These are phyloP conservation scores for Peribatodes rhomboidaria DNA, from an alignment of 2,888 invertebrate genomes.

Conservation along the genomic window DNA sequence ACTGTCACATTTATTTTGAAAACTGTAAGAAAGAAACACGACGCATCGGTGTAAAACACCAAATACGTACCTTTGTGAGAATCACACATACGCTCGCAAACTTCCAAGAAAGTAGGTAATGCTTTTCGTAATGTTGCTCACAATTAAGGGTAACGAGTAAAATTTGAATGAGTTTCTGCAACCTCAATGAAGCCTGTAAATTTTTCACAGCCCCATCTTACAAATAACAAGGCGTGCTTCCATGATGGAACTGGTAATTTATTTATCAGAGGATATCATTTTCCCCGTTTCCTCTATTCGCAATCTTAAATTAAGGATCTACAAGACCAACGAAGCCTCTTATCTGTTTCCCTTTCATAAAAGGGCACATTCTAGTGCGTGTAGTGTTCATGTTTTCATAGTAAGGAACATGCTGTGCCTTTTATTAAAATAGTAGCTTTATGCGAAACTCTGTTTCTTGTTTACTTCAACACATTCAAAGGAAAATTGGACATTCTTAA, in stretches of 20 bases:
- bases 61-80: neutral
- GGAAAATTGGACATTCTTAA: conserved; percentile 46
- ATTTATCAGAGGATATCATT: conserved; percentile 44
- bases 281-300: conserved; percentile 39
- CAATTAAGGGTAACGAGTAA: conserved; percentile 24
- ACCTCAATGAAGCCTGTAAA: conserved; percentile 31
- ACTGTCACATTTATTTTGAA: neutral
- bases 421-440: conserved; percentile 26
- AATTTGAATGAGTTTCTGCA: conserved; percentile 35
- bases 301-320: conserved; percentile 49
- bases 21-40: neutral
- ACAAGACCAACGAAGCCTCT: conserved; percentile 36
- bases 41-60: neutral
- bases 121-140: conserved; percentile 8
- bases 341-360: conserved; percentile 35
- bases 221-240: conserved; percentile 18
- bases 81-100: neutral
- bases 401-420: neutral
- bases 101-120: neutral
- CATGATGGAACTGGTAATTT: conserved; percentile 31
- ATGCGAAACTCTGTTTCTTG: conserved; percentile 35
- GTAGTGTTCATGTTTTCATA: conserved; percentile 16
- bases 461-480: conserved; percentile 43
- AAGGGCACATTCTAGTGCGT: conserved; percentile 25
- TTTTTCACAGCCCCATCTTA: conserved; percentile 10